Evolutionary conservation across 2,113 vertebrate species (phyloP), one percentile per base, ranked within the genome.

Genomic region (Cairina moschata): DNA sequence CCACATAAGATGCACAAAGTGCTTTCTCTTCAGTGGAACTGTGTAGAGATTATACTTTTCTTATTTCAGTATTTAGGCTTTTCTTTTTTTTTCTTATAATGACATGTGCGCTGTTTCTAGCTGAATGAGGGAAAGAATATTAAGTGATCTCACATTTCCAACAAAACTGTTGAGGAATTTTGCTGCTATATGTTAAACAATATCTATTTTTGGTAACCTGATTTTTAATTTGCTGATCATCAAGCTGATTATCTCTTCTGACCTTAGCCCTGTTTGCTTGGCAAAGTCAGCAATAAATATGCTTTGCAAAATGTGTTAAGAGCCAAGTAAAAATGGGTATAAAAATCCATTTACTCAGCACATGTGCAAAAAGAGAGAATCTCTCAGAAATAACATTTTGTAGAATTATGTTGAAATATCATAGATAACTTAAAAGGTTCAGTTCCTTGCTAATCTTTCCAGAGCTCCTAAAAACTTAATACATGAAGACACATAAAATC

Each of bases 261-360:
- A 96, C 88, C 88, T 96, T 87, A 89, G 22, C 23, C 32, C 48
- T 81, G 76, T 11, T 62, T 92, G n/a, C 59, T 86, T 50, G 7
- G 69, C 58, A 86, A 88, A 87, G 94, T 96, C 94, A 97, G 83
- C 81, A 97, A 69, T 95, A 97, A 95, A 31, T 83, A 58, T 81
- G 54, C 40, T 88, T 74, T 69, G 36, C 44, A 93, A 88, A 92
- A 18, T 84, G 15, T 85, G 32, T 66, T 65, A 78, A 25, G 20
- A 93, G 54, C 18, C 85, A 94, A 95, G 68, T 88, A 94, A 93
- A 88, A 97, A 59, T 90, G 76, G 68, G 62, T 73, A 91, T 92
- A 81, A 86, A 97, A 95, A 95, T 90, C n/a, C 22, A 87, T 94
- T 96, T 95, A 86, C 85, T 97, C 82, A 97, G 69, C 69, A 97